Evolutionary conservation across 2,888 invertebrate species (phyloP), one percentile per base, ranked within the genome.

Genomic region (Scrobipalpa costella): DNA sequence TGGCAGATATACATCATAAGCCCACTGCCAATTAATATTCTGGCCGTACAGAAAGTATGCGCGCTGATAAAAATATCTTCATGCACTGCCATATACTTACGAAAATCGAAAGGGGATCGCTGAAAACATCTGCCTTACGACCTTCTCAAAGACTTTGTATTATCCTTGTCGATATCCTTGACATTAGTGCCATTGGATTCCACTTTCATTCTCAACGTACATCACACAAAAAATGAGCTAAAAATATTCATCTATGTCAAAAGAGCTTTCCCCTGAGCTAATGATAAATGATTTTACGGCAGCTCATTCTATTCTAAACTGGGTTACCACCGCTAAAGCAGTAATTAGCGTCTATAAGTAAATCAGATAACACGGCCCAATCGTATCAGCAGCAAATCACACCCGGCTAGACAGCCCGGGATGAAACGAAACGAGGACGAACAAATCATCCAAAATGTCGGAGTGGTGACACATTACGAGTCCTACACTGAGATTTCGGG

Each of bases 1-100:
- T 70, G 71, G 77, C 77, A 76, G 69, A 75, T 73, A 49, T 57
- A 65, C 57, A 65, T 65, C 63, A 65, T 65, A 65, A 65, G 50
- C 47, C 47, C 47, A 7, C 52, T 65, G 64, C 64, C 61, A 64
- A 50, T 61, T 64, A 63, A 63, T 52, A 40, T 61, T 59, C 63
- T n/a, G 50, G 36, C 57, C n/a, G 40, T 59, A 59, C 40, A 15
- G 44, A 58, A 62, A 49, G 49, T 44, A 40, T 62, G 40, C 52
- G 61, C 13, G 17, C 7, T 15, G 58, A 19, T 19, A 27, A 34
- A 55, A 55, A 55, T 34, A 55, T 55, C 55, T 55, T 27, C 34
- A 55, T 27, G 33, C 27, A 7, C 55, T 40, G 40, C 44, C 44
- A 44, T 44, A 44, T 15, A 44, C 15, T n/a, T n/a, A 44, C 44